Conservation (phyloP, 2,113 vertebrate genomes). For the Terrapene triunguis region DNA sequence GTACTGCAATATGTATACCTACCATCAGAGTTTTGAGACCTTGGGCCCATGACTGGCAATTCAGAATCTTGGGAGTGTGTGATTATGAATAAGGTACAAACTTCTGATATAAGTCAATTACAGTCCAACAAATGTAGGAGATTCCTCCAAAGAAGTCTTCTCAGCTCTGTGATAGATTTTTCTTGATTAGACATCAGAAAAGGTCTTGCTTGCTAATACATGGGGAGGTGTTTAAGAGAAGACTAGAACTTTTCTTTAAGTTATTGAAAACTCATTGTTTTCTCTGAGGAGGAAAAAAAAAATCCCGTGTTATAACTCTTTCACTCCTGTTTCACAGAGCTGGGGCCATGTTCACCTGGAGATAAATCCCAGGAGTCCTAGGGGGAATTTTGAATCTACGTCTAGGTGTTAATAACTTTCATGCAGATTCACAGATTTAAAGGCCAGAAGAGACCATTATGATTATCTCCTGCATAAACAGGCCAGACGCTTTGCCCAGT, state of each 20-base stretch:
- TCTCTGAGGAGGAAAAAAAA: background rate
- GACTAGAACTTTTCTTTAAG: background rate
- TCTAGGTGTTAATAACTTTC: background rate
- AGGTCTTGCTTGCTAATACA: background rate
- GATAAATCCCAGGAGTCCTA: background rate
- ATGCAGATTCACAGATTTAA: background rate
- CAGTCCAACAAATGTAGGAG: background rate
- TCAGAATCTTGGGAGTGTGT: accelerated
- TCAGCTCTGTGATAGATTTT: background rate
- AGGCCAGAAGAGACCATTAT: background rate
- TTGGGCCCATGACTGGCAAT: background rate
- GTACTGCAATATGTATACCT: background rate
- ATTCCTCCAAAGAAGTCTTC: background rate
- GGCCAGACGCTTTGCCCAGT: background rate
- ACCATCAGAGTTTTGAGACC: background rate
- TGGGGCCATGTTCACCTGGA: background rate
- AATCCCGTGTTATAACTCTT: background rate
- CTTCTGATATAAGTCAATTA: background rate
- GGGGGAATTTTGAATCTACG: background rate
- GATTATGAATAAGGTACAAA: background rate
- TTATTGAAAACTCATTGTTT: background rate
- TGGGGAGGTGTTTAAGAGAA: background rate
- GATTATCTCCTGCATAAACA: background rate
- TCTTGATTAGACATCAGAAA: background rate
- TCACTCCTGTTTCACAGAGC: background rate